A percentile compares a stretch with the other conserved stretches of the same genome.
These are phyloP conservation scores for Setophaga kirtlandii DNA, from an alignment of 2,113 vertebrate species.

Conservation along the genomic window DNA sequence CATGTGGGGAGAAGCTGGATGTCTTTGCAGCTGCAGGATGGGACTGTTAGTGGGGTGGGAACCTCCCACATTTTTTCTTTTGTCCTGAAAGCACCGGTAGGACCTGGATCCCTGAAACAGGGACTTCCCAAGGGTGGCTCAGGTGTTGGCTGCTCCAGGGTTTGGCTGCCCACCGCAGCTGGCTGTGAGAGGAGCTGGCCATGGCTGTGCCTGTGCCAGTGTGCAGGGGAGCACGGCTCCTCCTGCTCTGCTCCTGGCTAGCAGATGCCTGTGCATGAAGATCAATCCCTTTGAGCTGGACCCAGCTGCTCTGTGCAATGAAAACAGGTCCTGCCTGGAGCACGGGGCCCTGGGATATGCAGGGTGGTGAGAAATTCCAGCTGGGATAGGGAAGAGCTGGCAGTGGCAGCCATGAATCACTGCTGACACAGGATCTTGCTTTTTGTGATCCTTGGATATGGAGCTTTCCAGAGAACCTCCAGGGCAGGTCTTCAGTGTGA, in stretches of 20 bases:
- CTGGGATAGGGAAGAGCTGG: background rate
- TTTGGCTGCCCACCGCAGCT: background rate
- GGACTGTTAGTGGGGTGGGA: background rate
- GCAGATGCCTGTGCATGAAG: background rate
- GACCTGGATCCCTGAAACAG: background rate
- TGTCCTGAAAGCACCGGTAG: background rate
- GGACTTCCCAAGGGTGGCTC: background rate
- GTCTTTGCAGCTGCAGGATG: background rate
- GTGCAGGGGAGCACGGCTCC: background rate
- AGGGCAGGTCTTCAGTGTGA: background rate
- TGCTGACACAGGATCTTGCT: background rate
- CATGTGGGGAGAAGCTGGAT: background rate
- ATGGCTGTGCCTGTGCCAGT: accelerated
- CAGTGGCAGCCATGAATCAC: background rate
- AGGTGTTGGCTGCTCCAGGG: background rate
- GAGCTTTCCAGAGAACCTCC: background rate
- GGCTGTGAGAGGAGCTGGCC: background rate
- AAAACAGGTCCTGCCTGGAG: background rate
- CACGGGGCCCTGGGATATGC: accelerated
- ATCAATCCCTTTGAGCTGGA: background rate
- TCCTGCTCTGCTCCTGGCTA: background rate
- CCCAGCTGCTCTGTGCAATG: accelerated
- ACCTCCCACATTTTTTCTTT: background rate
- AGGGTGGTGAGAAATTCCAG: background rate
- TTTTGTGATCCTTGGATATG: accelerated